A percentile compares a stretch with the other conserved stretches of the same genome.
These are phyloP conservation scores for Pteropus alecto DNA, from an alignment of 2,113 vertebrate genomes.

Conservation along the genomic window DNA sequence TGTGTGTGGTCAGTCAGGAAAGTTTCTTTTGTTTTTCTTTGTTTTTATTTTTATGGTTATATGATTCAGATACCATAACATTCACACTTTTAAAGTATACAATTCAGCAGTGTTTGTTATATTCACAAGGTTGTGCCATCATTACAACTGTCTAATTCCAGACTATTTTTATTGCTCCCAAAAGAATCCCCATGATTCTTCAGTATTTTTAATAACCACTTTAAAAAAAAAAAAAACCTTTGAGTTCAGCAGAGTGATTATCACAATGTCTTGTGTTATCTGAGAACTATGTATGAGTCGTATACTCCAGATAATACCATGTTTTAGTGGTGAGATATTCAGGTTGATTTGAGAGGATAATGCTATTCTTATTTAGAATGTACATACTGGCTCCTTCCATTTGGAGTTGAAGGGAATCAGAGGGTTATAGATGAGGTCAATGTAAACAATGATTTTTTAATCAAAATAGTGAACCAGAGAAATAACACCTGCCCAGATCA, in stretches of 20 bases:
- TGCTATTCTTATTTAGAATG: neutral
- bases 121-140: neutral
- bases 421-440: neutral
- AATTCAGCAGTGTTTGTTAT: neutral
- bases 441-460: neutral
- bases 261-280: neutral
- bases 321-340: neutral
- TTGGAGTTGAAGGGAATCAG: neutral
- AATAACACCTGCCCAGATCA: conserved; percentile 1
- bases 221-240: neutral
- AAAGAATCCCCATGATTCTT: neutral
- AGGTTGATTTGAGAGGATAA: neutral
- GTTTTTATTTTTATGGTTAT: neutral
- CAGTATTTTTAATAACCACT: neutral
- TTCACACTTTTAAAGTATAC: neutral
- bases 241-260: neutral
- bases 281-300: neutral
- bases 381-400: neutral
- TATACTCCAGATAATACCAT: neutral
- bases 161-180: neutral
- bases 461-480: conserved; percentile 44
- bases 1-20: neutral
- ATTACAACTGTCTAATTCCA: neutral
- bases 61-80: neutral
- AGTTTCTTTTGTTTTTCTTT: neutral